phyloP scores from a whole-genome alignment of 2,888 invertebrate genomes.

The Pocota personata region DNA sequence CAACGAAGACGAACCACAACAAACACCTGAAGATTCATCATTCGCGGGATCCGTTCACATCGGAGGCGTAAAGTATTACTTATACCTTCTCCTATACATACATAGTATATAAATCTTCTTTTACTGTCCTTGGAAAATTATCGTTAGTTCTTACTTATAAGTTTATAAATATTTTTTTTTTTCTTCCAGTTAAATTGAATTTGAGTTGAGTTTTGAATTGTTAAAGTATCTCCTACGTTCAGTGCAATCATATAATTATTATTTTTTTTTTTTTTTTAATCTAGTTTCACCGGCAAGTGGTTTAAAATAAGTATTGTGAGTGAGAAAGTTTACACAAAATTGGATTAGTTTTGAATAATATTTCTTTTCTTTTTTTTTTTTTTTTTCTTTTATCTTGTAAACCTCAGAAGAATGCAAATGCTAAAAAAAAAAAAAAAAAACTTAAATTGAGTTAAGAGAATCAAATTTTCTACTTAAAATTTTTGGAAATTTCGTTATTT shows the following conservation, averaged over 20 bases:
- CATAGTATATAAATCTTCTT: constrained; percentile 38
- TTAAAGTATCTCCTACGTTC: constrained; percentile 57
- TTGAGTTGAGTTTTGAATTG: constrained; percentile 55
- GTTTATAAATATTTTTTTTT: background rate
- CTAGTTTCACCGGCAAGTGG: constrained; percentile 32
- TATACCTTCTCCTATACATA: constrained; percentile 68
- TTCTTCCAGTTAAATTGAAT: constrained; percentile 30
- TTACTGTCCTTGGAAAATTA: constrained; percentile 25
- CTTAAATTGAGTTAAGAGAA: background rate
- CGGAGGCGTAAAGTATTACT: constrained; percentile 85
- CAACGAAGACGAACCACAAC: constrained; percentile 95
- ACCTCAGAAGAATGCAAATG: constrained; percentile 4
- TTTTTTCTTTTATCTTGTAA: constrained; percentile 45
- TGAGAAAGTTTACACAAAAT: constrained; percentile 48
- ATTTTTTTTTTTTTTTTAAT: constrained; percentile 12
- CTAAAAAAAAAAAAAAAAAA: background rate
- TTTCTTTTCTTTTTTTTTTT: constrained; percentile 14
- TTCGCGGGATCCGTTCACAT: constrained; percentile 93
- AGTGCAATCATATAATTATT: constrained; percentile 62
- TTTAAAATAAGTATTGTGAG: constrained; percentile 56
- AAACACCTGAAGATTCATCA: constrained; percentile 95
- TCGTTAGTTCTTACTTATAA: constrained; percentile 26
- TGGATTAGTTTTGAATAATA: constrained; percentile 34
- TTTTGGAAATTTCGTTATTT: background rate
- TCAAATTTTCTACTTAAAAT: background rate